Evolutionary conservation across 2,888 invertebrate genomes (phyloP), one percentile per base, ranked within the genome.

Genomic region (Omphaloscelis lunosa): DNA sequence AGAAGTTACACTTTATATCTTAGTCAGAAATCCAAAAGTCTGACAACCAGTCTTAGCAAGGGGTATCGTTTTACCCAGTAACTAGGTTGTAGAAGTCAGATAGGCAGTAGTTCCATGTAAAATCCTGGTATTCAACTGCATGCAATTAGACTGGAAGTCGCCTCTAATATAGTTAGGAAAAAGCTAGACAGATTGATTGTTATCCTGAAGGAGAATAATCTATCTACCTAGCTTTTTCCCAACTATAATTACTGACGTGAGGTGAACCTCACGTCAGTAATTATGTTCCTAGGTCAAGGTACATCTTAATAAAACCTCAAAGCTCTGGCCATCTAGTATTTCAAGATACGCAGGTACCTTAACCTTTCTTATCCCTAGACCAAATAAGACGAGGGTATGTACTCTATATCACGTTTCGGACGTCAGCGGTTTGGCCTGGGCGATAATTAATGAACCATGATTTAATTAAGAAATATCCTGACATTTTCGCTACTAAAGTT

Each of bases 371-470:
- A 78, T 77, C 74, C 66, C 45, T 53, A 59, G 65, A 51, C 65
- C 66, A 81, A 76, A 67, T 59, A 72, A 80, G 87, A 87, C 83
- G 77, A 85, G 80, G 89, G 81, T 83, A 70, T 81, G 75, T 72
- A 77, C 78, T 83, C 77, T 85, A 85, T 89, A 87, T 87, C 81
- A 85, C 68, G 77, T 83, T 85, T 75, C 86, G 65, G 76, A 71
- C 80, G 65, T 80, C 79, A 72, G 76, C 63, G 80, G 88, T 84
- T 87, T 72, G 61, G 67, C 61, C 76, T 68, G 72, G 79, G 67
- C 80, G 69, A 83, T 87, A 85, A 88, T 85, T 88, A 87, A 87
- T 87, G 77, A 86, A 84, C 63, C 20, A 67, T 75, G 41, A 72
- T 87, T 82, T 84, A 82, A 82, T 78, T 79, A 88, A 79, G 79